Conservation (phyloP, 2,797 vertebrate genomes). For the Chromis chromis region DNA sequence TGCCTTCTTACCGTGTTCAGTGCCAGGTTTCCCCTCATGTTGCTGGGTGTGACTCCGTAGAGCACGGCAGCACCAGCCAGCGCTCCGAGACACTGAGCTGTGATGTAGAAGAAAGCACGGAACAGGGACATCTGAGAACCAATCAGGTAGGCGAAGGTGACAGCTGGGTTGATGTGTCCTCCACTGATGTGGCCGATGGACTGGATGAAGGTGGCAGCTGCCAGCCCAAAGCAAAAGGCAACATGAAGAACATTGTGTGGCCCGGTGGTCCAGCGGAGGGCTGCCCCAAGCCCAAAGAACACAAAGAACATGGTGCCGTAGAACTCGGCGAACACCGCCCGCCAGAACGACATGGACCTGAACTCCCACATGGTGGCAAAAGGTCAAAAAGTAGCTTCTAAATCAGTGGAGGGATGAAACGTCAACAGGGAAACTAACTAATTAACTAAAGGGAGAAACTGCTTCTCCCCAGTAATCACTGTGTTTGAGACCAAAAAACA, state of each 20-base stretch:
- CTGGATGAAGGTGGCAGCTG: slow-evolving; percentile 92
- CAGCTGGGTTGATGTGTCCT: slow-evolving; percentile 94
- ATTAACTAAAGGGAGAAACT: slow-evolving; percentile 46
- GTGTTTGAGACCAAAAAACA: slow-evolving; percentile 43
- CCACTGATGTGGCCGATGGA: slow-evolving; percentile 94
- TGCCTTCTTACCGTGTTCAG: slow-evolving; percentile 89
- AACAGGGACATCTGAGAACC: slow-evolving; percentile 94
- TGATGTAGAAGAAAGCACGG: slow-evolving; percentile 92
- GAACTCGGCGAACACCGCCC: slow-evolving; percentile 93
- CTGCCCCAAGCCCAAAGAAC: slow-evolving; percentile 93
- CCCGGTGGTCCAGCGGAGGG: slow-evolving; percentile 90
- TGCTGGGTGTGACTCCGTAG: slow-evolving; percentile 91
- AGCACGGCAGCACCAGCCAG: slow-evolving; percentile 92
- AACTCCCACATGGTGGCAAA: slow-evolving; percentile 93
- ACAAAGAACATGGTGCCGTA: slow-evolving; percentile 91
- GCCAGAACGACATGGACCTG: slow-evolving; percentile 94
- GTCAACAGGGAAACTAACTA: slow-evolving; percentile 50
- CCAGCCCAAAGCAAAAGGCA: slow-evolving; percentile 93
- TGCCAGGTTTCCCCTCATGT: slow-evolving; percentile 92
- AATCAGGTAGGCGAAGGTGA: slow-evolving; percentile 93
- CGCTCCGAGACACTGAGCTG: slow-evolving; percentile 92
- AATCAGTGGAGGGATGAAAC: slow-evolving; percentile 69
- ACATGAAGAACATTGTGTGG: slow-evolving; percentile 89
- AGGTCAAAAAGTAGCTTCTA: slow-evolving; percentile 57
- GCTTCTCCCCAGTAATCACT: slow-evolving; percentile 46